Evolutionary conservation across 2,797 vertebrate species (phyloP).

Genomic region (Alcedo quadribrachys): DNA sequence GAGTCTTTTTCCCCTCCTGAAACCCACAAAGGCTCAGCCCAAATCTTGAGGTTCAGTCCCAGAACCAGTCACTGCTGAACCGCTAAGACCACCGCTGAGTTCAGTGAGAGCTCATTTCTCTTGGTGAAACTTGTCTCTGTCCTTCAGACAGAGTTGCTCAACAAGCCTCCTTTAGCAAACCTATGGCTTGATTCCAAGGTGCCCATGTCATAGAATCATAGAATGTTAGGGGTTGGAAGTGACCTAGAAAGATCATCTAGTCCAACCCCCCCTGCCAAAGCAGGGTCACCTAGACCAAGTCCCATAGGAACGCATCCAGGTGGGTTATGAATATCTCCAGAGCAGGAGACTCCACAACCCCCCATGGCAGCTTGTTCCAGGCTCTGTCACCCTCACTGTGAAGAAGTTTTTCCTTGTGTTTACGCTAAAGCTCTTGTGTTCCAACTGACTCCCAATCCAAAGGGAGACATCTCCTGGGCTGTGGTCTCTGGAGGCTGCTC

Average conservation of each 20-base stretch:
- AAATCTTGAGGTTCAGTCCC: background rate
- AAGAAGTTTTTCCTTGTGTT: too few relatives aligned
- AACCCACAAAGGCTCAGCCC: background rate
- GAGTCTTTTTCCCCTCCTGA: constrained; percentile 1
- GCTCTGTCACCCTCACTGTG: too few relatives aligned
- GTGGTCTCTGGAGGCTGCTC: background rate
- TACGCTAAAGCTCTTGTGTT: too few relatives aligned
- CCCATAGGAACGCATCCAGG: too few relatives aligned
- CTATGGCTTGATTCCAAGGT: background rate
- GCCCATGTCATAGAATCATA: background rate
- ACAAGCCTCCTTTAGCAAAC: background rate
- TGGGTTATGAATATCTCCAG: too few relatives aligned
- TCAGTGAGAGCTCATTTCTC: background rate
- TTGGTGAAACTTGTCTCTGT: background rate
- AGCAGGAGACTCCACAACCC: too few relatives aligned
- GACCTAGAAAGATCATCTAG: background rate
- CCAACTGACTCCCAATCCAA: too few relatives aligned
- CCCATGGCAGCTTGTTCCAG: too few relatives aligned
- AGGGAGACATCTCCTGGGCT: background rate
- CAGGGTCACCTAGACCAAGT: too few relatives aligned
- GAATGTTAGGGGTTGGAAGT: too few relatives aligned
- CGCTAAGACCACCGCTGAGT: background rate
- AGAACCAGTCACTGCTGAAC: background rate
- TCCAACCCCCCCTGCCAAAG: background rate
- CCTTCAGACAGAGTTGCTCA: background rate